These are phyloP conservation scores for Ornithoptera alexandrae DNA, from an alignment of 2,888 invertebrate genomes.

Conservation along the genomic window DNA sequence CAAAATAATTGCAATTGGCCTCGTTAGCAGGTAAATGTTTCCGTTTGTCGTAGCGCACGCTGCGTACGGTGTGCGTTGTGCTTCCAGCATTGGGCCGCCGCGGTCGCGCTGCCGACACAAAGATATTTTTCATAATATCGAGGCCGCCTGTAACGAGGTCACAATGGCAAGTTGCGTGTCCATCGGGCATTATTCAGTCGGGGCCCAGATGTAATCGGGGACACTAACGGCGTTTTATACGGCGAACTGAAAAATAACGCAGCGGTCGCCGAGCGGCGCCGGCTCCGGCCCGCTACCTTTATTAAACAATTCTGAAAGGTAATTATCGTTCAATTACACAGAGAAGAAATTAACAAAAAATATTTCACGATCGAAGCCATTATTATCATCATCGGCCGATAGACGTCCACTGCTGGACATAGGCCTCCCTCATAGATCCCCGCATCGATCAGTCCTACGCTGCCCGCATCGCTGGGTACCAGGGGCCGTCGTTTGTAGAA, in stretches of 20 bases:
- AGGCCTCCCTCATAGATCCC: no score
- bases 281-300: not conserved
- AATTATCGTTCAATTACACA: no score
- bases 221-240: constrained; percentile 24
- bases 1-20: not conserved
- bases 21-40: not conserved
- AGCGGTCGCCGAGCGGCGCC: constrained; percentile 18
- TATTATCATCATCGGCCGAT: no score
- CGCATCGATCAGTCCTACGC: no score
- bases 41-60: not conserved
- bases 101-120: constrained; percentile 4
- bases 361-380: no score
- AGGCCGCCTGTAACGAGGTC: constrained; percentile 15
- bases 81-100: not conserved
- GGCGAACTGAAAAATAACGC: constrained; percentile 14
- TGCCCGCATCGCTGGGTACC: no score
- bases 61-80: not conserved
- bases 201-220: constrained; percentile 34
- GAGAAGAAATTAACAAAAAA: no score
- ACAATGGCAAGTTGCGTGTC: constrained; percentile 23
- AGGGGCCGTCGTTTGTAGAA: no score
- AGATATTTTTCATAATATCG: constrained; percentile 4
- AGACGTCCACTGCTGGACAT: no score
- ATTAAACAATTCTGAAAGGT: no score
- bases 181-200: constrained; percentile 31